Base-by-base conservation (phyloP, 2,888 invertebrate species). In the Eupithecia centaureata region DNA sequence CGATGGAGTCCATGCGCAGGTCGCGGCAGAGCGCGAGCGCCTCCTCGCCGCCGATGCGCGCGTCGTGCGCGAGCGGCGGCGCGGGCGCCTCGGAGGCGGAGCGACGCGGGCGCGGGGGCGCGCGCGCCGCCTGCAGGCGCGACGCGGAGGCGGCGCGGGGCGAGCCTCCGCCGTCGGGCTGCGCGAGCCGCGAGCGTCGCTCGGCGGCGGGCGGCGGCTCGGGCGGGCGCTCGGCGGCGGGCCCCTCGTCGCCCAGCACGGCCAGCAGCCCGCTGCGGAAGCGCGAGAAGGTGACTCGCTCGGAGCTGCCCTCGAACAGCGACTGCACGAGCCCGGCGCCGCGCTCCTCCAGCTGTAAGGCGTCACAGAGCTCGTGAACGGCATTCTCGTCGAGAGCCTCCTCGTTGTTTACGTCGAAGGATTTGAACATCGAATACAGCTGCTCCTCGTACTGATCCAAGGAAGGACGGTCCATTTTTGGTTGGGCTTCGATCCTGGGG, bases 391-490 rank as follows among this genome's bases (percentile, higher is more conserved):
- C 95, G 75, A 97, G 87, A 79, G 95, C 94, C 76, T 96, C 96
- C 81, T 94, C 94, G 80, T 95, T 95, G 82, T 95, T 95, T 74
- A 94, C 93, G 88, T 97, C 96, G 90, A 96, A 96, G 82, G 96
- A 96, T 86, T 96, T 95, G 84, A 97, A 97, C 83, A 97, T 96
- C 79, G 95, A 95, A 79, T 96, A 95, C 80, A 97, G 94, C 92
- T 97, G 97, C 89, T 96, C 95, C 87, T 97, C 97, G 84, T 97
- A 97, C 56, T 96, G 97, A 92, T 96, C 96, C 86, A 95, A 87
- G 70, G 87, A 86, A 71, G 81, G 79, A 80, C 83, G 82, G 75
- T 88, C 92, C 92, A 92, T 91, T 5, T 38, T 12, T 54, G 42
- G 18, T 42, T 8, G 8, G 42, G 15, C 15, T n/a, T n/a, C n/a